Evolutionary conservation across 2,888 invertebrate genomes (phyloP), one percentile per base, ranked within the genome.

Genomic region (Theretra japonica): DNA sequence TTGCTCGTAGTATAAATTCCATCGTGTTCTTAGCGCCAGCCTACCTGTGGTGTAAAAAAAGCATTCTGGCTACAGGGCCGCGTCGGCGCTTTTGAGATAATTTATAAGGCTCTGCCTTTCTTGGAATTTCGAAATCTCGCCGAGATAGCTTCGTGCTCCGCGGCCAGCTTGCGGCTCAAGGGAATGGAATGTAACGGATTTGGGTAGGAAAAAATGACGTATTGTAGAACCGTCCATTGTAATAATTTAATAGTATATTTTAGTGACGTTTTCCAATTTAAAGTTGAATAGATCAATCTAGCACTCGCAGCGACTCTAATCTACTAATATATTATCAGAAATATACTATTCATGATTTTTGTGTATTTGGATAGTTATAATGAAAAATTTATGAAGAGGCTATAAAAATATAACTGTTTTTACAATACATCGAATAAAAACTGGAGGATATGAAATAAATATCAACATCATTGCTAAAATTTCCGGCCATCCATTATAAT

Each of bases 61-160:
- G 84, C 87, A 88, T 92, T 92, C 91, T 89, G 92, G 90, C 90
- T 89, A 86, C 88, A 85, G 89, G 91, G 88, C 93, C 92, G 91
- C 85, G 94, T 91, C 94, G 94, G 94, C 93, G 88, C 94, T 93
- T 94, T 94, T 94, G 94, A 92, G 92, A 94, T 93, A 93, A 93
- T 94, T 94, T 94, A 94, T 93, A 93, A 94, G 93, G 92, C 90
- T 90, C 87, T 90, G 88, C 93, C 93, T 93, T 94, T 94, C 94
- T 91, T 86, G 89, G 94, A 94, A 94, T 94, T 94, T 92, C 93
- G 92, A 94, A 94, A 94, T 94, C 92, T 91, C 89, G 86, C 83
- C 84, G 86, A 90, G 92, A 90, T 89, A 88, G 89, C 89, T 88
- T 80, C 88, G 85, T 80, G 81, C 84, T 80, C 84, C 77, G 72